phyloP scores from a whole-genome alignment of 2,113 vertebrate genomes.

The Nyctibius bracteatus region DNA sequence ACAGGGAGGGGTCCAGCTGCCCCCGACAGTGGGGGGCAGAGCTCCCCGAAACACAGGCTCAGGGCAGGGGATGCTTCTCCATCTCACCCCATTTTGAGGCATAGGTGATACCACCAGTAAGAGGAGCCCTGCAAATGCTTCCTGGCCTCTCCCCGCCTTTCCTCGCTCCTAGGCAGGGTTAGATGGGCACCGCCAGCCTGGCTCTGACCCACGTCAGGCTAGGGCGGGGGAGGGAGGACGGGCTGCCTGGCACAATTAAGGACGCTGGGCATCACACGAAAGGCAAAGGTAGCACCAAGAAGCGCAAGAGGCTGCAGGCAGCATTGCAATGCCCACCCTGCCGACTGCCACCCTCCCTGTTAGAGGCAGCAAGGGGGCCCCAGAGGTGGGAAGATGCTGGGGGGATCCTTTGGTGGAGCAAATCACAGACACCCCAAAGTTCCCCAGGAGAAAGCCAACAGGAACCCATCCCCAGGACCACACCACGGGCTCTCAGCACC shows the following conservation, averaged over 20 bases:
- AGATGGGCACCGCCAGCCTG: rapidly evolving
- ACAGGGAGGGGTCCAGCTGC: neutral
- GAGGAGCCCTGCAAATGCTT: neutral
- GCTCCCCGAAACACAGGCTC: neutral
- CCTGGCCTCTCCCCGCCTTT: neutral
- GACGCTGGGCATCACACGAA: neutral
- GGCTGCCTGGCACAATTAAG: slow-evolving; percentile 2
- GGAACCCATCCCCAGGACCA: neutral
- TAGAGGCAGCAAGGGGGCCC: neutral
- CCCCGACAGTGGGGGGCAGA: neutral
- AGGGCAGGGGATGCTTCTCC: neutral
- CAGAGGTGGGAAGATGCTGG: neutral
- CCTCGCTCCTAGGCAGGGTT: neutral
- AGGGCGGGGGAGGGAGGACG: neutral
- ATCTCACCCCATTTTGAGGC: neutral
- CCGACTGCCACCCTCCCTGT: neutral
- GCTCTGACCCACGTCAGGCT: neutral
- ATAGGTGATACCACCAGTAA: neutral
- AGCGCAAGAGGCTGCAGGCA: neutral
- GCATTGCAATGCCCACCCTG: neutral
- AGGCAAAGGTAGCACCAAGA: slow-evolving; percentile 59
- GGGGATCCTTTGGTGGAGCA: neutral
- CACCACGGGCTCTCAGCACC: rapidly evolving
- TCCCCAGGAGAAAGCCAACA: neutral
- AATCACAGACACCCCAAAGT: neutral